These are phyloP conservation scores for Halictus ligatus DNA, from an alignment of 2,888 invertebrate genomes.

Conservation along the genomic window DNA sequence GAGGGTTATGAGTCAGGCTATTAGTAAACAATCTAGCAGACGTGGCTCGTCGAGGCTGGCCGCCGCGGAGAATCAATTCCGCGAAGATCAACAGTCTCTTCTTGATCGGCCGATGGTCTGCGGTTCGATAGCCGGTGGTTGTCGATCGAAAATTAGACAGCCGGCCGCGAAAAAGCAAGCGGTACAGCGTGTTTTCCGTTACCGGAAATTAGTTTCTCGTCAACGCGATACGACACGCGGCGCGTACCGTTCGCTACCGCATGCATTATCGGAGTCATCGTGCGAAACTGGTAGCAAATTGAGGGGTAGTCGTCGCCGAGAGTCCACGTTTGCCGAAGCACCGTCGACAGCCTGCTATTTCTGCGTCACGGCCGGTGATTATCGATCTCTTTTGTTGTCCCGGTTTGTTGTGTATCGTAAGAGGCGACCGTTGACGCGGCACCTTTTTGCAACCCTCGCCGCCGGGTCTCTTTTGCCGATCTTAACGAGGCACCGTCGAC, in stretches of 20 bases:
- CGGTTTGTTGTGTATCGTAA: slow-evolving; percentile 22
- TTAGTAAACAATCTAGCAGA: not conserved
- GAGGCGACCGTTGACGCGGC: slow-evolving; percentile 27
- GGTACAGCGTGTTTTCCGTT: not conserved
- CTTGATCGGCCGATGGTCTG: not conserved
- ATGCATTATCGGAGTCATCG: slow-evolving; percentile 31
- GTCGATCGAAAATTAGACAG: not conserved
- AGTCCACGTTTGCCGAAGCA: slow-evolving; percentile 22
- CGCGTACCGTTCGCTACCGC: not conserved
- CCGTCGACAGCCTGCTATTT: slow-evolving; percentile 34
- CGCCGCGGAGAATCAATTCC: not conserved
- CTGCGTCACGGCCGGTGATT: slow-evolving; percentile 51
- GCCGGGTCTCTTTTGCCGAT: not conserved
- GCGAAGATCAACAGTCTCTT: slow-evolving; percentile 1
- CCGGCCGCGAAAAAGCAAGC: not conserved
- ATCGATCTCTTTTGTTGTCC: slow-evolving; percentile 56
- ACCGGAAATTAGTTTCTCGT: slow-evolving; percentile 15
- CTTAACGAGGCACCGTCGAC: not conserved
- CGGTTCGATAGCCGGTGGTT: not conserved
- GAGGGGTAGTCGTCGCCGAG: slow-evolving; percentile 16
- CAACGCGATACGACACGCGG: not conserved
- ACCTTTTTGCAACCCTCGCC: slow-evolving; percentile 20
- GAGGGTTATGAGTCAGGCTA: not conserved
- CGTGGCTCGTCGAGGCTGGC: not conserved
- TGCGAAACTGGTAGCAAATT: slow-evolving; percentile 48